These are phyloP conservation scores for Chaenocephalus aceratus DNA, from an alignment of 2,113 vertebrate genomes.

Conservation along the genomic window DNA sequence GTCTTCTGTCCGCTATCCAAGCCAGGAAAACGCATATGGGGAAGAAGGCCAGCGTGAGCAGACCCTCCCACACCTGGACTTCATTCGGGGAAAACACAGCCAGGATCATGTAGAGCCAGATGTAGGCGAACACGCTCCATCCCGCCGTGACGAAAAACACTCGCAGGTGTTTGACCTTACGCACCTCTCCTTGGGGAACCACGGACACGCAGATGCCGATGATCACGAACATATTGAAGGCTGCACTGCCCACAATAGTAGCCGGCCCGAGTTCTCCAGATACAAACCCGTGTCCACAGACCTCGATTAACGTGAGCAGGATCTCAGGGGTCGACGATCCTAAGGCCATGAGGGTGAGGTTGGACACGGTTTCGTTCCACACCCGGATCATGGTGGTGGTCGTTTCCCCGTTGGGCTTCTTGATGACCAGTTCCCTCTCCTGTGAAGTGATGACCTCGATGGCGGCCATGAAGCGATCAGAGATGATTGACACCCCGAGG, in stretches of 20 bases:
- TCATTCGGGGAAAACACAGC: conserved; percentile 97
- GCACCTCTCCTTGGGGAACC: conserved; percentile 95
- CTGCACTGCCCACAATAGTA: conserved; percentile 97
- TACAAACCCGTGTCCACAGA: conserved; percentile 94
- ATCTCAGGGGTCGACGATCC: conserved; percentile 98
- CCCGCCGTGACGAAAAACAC: conserved; percentile 98
- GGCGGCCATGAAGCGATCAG: conserved; percentile 99
- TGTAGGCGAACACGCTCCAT: conserved; percentile 98
- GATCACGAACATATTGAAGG: conserved; percentile 99
- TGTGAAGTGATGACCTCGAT: conserved; percentile 99
- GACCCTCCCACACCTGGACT: conserved; percentile 98
- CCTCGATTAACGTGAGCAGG: conserved; percentile 96
- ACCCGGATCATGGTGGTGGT: conserved; percentile 93
- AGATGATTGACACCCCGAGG: conserved; percentile 97
- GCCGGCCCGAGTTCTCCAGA: conserved; percentile 95
- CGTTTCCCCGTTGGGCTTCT: conserved; percentile 96
- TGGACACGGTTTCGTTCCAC: conserved; percentile 99
- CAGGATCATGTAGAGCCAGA: conserved; percentile 99
- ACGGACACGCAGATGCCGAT: conserved; percentile 96
- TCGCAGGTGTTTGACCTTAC: conserved; percentile 96
- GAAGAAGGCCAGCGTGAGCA: conserved; percentile 96
- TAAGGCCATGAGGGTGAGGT: conserved; percentile 97
- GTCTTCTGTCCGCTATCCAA: conserved; percentile 94
- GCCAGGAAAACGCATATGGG: conserved; percentile 95
- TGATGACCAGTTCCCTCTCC: conserved; percentile 95